Evolutionary conservation across 2,113 vertebrate genomes (phyloP).

Genomic region (Anhinga anhinga): DNA sequence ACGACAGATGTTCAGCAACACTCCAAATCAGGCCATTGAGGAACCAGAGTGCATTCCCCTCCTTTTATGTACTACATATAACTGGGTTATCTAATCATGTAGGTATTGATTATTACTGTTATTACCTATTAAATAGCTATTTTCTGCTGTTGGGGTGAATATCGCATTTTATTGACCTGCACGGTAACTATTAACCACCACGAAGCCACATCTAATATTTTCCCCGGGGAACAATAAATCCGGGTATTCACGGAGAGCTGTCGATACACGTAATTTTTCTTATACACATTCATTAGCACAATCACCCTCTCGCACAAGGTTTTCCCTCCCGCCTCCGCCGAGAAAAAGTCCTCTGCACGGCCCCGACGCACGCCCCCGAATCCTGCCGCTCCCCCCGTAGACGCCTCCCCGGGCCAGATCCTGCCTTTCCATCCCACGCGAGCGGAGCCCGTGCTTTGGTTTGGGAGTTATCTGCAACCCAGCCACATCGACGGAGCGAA

Average conservation of each 20-base stretch:
- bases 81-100: constrained; percentile 63
- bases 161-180: constrained; percentile 53
- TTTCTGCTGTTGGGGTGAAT: constrained; percentile 54
- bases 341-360: background rate
- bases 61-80: constrained; percentile 9
- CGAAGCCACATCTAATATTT: constrained; percentile 45
- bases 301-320: background rate
- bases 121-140: constrained; percentile 69
- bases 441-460: background rate
- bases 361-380: accelerated
- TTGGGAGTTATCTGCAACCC: background rate
- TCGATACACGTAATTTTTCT: constrained; percentile 36
- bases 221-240: constrained; percentile 56
- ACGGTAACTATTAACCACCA: constrained; percentile 48
- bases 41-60: background rate
- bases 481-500: background rate
- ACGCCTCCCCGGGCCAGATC: background rate
- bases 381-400: background rate
- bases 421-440: background rate
- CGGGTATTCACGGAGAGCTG: background rate
- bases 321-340: accelerated
- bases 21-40: background rate
- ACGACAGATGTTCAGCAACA: background rate
- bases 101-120: constrained; percentile 64
- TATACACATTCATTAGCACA: constrained; percentile 18